Evolutionary conservation across 2,113 vertebrate genomes (phyloP).

Genomic region (Nibea albiflora): DNA sequence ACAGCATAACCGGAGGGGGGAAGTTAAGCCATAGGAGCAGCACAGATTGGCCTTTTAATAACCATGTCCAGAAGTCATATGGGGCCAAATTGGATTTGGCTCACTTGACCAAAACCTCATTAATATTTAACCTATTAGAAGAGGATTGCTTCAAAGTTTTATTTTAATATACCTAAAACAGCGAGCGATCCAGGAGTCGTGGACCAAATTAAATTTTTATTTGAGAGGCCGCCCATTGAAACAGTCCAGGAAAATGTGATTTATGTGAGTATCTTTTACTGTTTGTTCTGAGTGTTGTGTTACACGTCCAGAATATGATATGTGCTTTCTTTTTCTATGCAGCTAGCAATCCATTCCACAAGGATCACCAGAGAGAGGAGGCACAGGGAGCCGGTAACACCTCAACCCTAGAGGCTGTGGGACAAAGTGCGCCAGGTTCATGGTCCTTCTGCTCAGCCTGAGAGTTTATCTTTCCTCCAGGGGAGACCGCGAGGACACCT

Average conservation of each 20-base stretch:
- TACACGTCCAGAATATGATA: conserved; percentile 44
- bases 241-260: conserved; percentile 43
- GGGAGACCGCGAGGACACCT: conserved; percentile 62
- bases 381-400: conserved; percentile 45
- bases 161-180: conserved; percentile 70
- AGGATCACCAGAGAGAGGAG: conserved; percentile 67
- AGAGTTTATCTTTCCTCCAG: conserved; percentile 54
- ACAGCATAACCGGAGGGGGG: conserved; percentile 41
- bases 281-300: conserved; percentile 38
- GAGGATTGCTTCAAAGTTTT: conserved; percentile 72
- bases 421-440: conserved; percentile 20
- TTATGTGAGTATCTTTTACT: conserved; percentile 33
- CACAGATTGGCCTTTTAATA: conserved; percentile 78
- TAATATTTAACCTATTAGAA: conserved; percentile 78
- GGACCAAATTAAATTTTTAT: conserved; percentile 57
- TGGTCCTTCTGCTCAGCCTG: conserved; percentile 47
- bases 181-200: conserved; percentile 26
- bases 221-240: conserved; percentile 36
- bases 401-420: conserved; percentile 24
- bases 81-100: conserved; percentile 78
- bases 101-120: conserved; percentile 80
- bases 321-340: conserved; percentile 30
- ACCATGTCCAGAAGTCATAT: conserved; percentile 73
- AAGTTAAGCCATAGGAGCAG: conserved; percentile 61
- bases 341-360: conserved; percentile 74